These are phyloP conservation scores for Gobio gobio DNA, from an alignment of 2,113 vertebrate genomes.

Conservation along the genomic window DNA sequence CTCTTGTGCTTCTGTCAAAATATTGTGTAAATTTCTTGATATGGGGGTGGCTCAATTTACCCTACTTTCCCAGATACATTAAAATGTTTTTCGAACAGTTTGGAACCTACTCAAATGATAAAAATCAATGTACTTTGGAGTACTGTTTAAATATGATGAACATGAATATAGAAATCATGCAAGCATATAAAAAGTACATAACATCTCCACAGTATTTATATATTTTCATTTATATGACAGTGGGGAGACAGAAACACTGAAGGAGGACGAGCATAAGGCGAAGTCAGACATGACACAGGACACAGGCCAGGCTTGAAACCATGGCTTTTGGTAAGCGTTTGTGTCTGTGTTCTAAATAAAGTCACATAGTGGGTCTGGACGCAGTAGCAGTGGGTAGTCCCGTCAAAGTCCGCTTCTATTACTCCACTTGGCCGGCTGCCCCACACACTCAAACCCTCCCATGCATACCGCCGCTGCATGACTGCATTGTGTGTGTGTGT, in stretches of 20 bases:
- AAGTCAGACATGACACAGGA: too few relatives aligned
- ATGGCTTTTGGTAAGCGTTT: background rate
- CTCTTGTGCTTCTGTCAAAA: too few relatives aligned
- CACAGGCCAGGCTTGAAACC: background rate
- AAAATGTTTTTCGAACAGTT: too few relatives aligned
- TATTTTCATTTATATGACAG: background rate
- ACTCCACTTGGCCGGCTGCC: conserved; percentile 26
- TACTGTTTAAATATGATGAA: too few relatives aligned
- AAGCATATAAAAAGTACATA: too few relatives aligned
- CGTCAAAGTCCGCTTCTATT: conserved; percentile 41
- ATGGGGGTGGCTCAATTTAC: too few relatives aligned
- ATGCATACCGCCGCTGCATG: conserved; percentile 9
- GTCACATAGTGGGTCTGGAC: background rate
- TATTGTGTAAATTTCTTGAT: too few relatives aligned
- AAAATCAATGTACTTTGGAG: too few relatives aligned
- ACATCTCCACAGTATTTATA: background rate
- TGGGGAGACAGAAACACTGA: background rate
- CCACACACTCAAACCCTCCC: background rate
- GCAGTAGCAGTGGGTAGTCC: background rate
- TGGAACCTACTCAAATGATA: too few relatives aligned
- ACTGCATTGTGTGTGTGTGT: background rate
- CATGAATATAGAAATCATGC: too few relatives aligned
- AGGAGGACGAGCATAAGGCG: too few relatives aligned
- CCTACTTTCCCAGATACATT: too few relatives aligned
- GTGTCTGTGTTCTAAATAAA: conserved; percentile 18